phyloP scores from a whole-genome alignment of 1,140 invertebrate species.

The Agraylea sexmaculata region DNA sequence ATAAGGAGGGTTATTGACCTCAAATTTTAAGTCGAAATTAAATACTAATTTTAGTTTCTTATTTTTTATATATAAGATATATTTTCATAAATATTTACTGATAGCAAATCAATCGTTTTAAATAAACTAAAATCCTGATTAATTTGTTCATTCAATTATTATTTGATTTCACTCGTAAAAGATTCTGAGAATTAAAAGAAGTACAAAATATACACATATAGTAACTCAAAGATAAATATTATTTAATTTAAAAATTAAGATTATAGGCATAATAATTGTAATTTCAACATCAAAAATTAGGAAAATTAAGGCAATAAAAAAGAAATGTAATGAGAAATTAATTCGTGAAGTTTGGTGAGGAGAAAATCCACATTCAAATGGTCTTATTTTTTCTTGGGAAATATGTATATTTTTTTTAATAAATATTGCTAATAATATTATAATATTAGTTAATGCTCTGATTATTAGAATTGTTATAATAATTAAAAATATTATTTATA shows the following conservation, averaged over 20 bases:
- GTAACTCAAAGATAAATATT: slow-evolving; percentile 29
- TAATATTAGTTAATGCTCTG: slow-evolving; percentile 27
- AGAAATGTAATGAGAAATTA: slow-evolving; percentile 49
- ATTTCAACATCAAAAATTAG: slow-evolving; percentile 56
- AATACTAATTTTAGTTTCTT: slow-evolving; percentile 24
- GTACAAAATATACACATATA: slow-evolving; percentile 38
- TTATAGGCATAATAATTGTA: slow-evolving; percentile 41
- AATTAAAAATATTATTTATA: slow-evolving; percentile 38
- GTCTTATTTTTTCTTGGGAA: slow-evolving; percentile 44
- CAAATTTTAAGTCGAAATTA: slow-evolving; percentile 47
- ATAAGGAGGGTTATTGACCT: slow-evolving; percentile 37
- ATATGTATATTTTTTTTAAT: slow-evolving; percentile 41
- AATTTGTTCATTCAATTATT: slow-evolving; percentile 42
- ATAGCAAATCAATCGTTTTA: slow-evolving; percentile 52
- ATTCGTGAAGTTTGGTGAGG: slow-evolving; percentile 39
- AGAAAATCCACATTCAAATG: slow-evolving; percentile 53
- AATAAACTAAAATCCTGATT: slow-evolving; percentile 45
- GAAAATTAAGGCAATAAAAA: slow-evolving; percentile 50
- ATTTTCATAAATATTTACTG: slow-evolving; percentile 44
- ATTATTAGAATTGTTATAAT: slow-evolving; percentile 30
- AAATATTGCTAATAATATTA: slow-evolving; percentile 37
- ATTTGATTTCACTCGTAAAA: slow-evolving; percentile 51
- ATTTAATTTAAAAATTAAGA: slow-evolving; percentile 30
- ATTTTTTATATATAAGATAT: slow-evolving; percentile 26
- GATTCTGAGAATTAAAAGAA: slow-evolving; percentile 43